Base-by-base conservation (phyloP, 1,140 invertebrate species). In the Zaprionus africanus region DNA sequence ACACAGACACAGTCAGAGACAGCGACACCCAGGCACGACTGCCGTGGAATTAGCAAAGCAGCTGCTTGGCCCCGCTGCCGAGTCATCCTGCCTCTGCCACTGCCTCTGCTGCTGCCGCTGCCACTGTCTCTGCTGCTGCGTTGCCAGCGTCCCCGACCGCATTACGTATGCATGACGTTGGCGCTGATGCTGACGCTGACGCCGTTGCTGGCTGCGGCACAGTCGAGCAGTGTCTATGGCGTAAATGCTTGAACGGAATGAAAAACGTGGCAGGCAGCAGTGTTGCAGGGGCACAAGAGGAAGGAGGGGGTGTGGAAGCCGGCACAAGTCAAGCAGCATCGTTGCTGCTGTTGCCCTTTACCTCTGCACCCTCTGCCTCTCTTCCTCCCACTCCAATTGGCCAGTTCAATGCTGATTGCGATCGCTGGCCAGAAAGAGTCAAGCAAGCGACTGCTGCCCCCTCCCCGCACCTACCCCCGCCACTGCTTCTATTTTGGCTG, bases 131-230 rank as follows among this genome's bases (percentile, higher is more conserved):
- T 41, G 53, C 67, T 68, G 57, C 70, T 71, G 76, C 60, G 73
- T 66, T 60, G 65, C 51, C 41, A 72, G 67, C 71, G 75, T 91
- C 86, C 86, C 86, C 75, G 78, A 75, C 78, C 86, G 66, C 86
- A 90, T 90, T 90, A 90, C 82, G 82, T 90, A 90, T 90, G 86
- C 86, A 90, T 90, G 84, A 75, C 79, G 69, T 71, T 79, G 73
- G 83, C 78, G 46, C 58, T 79, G 67, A 38, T 61, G 68, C 56
- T 64, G 69, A 13, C 36, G 56, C 57, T 61, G 43, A 46, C n/a
- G 54, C 31, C 53, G 62, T 46, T 51, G 51, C 22, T 41, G 57
- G 26, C 49, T 49, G 64, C 53, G 71, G 22, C 49, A 49, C 68
- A 63, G 75, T 60, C 76, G 57, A 67, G 66, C 54, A 72, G 65